Evolutionary conservation across 2,797 vertebrate genomes (phyloP), one percentile per base, ranked within the genome.

Genomic region (Catostomus latipinnis): DNA sequence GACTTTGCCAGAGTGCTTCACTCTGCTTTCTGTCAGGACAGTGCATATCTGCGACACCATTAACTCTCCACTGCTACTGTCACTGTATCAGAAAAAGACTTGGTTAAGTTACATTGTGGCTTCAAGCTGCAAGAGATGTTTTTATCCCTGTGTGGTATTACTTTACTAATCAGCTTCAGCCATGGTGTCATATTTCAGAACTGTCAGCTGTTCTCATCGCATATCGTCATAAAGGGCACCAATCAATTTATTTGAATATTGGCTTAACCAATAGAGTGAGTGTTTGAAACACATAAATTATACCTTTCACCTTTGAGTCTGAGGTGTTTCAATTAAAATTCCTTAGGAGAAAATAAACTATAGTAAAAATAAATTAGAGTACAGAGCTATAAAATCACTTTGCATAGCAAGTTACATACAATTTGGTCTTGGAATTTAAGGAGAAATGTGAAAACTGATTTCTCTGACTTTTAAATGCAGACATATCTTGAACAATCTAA

Each of bases 101-200:
- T 34, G 53, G 8, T 52, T 8, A 57, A 57, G 45, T 79, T 79
- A 52, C 6, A 43, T 43, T 76, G 16, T 58, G 62, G 9, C 16
- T 16, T 49, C 14, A 34, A 68, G 13, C 49, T 34, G 5, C 50
- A 1, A 7, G 6, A 10, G 52, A 52, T 43, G 53, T 67, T 81
- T 70, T 69, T 61, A 53, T 14, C 14, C 54, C 10, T 45, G 61
- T 83, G 60, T 34, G 50, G 54, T 48, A 65, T 48, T 34, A 34
- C 68, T 46, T 79, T 60, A 18, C 65, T 82, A 84, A 84, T 83
- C 82, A 69, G 50, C 83, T 83, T 81, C 48, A 82, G 66, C 50
- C 50, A 62, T 58, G 66, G 74, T 80, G 80, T 80, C 54, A 54
- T 80, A 71, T 84, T 86, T 73, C 72, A 60, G 72, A 11, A 8